Evolutionary conservation across 2,113 vertebrate genomes (phyloP).

Genomic region (Eurystomus gularis): DNA sequence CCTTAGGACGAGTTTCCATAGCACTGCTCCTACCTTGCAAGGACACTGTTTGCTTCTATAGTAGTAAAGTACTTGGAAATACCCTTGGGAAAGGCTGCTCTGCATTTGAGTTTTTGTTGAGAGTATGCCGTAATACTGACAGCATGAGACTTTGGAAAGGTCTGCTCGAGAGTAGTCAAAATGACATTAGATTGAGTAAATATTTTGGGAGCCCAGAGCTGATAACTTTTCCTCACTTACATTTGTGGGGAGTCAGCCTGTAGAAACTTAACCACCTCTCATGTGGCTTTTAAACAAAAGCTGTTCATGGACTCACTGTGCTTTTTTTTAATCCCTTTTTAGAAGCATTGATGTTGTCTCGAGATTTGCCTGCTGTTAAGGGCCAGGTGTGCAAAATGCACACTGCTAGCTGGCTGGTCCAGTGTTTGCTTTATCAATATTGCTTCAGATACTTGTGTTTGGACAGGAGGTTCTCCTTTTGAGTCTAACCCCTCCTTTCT

Average conservation of each 20-base stretch:
- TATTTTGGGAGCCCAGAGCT: neutral
- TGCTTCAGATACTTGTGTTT: neutral
- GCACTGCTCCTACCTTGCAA: neutral
- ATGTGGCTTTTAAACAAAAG: neutral
- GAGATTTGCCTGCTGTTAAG: neutral
- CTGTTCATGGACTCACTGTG: neutral
- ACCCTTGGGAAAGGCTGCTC: neutral
- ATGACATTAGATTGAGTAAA: neutral
- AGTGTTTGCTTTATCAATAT: neutral
- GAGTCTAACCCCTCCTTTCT: neutral
- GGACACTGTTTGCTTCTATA: neutral
- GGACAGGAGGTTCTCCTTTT: neutral
- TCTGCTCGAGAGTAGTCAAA: neutral
- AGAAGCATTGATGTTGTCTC: neutral
- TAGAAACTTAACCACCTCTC: neutral
- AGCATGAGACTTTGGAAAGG: neutral
- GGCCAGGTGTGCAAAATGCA: neutral
- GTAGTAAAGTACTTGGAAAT: neutral
- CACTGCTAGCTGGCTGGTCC: neutral
- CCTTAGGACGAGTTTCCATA: neutral
- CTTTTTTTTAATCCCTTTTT: neutral
- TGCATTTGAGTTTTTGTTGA: neutral
- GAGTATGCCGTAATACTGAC: neutral
- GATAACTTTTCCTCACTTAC: neutral
- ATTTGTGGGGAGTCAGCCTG: neutral